Base-by-base conservation (phyloP, 2,888 invertebrate species). In the Ptilodon capucinus region DNA sequence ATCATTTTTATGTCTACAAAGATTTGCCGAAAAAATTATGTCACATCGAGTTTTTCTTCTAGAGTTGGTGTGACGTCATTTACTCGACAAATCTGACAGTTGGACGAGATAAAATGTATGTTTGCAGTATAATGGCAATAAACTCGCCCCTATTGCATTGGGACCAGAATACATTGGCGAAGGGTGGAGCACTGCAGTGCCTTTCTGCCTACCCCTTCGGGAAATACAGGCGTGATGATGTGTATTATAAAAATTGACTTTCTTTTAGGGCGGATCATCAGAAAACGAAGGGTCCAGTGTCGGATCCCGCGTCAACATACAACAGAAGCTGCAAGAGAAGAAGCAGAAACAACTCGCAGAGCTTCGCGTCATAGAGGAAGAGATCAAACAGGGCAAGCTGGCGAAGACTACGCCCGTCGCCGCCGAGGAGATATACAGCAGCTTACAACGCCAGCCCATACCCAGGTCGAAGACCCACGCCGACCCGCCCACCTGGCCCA, bases 261-360 rank as follows among this genome's bases (percentile, higher is more conserved):
- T 40, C n/a, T 40, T 5, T 7, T 17, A 92, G 89, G 93, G 93
- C 40, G 93, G 93, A 0, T 94, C 94, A 11, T 95, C 94, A 68
- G 95, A 95, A 78, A 95, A 94, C 79, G 96, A 96, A 73, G 94
- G 94, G 0, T 95, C 94, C 30, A 94, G 94, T 66, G 93, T 95
- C 0, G 93, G 94, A 0, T 95, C 95, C 6, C 92, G 95, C 9
- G 95, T 96, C 25, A 96, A 97, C 77, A 97, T 97, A 53, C 95
- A 96, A 55, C 96, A 96, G 66, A 97, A 97, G 75, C 87, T 97
- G 0, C 95, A 96, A 73, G 97, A 97, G 76, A 97, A 97, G 76
- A 97, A 97, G 68, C 95, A 96, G 69, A 96, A 97, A 58, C 97
- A 97, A 71, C 85, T 97, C 21, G 96, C 96, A 0, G 97, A 97